These are phyloP conservation scores for Pseudorhombus dupliciocellatus DNA, from an alignment of 2,113 vertebrate genomes.

Conservation along the genomic window DNA sequence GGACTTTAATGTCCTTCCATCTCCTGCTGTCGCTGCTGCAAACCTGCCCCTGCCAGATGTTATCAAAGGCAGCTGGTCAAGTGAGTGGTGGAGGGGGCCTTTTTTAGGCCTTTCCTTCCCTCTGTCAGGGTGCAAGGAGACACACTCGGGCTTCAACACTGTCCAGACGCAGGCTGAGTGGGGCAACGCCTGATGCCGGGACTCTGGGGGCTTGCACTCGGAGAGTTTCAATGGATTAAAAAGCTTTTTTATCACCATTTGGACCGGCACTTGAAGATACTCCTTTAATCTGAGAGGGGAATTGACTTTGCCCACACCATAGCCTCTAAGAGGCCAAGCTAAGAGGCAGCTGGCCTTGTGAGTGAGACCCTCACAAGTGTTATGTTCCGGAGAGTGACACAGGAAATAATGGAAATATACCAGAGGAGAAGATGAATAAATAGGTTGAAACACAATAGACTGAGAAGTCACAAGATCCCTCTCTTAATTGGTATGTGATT, in stretches of 20 bases:
- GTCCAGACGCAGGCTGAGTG: conserved; percentile 79
- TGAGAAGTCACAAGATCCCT: conserved; percentile 36
- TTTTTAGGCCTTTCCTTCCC: conserved; percentile 68
- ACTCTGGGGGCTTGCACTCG: conserved; percentile 48
- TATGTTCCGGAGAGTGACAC: conserved; percentile 51
- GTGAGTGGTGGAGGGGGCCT: conserved; percentile 70
- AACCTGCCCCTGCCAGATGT: conserved; percentile 74
- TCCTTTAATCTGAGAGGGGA: conserved; percentile 75
- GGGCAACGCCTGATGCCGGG: conserved; percentile 63
- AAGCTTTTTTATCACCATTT: conserved; percentile 81
- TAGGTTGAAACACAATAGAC: conserved; percentile 8
- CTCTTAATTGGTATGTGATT: conserved; percentile 29
- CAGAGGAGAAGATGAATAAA: conserved; percentile 48
- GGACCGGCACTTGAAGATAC: conserved; percentile 76
- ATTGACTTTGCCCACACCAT: conserved; percentile 60
- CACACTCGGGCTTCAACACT: conserved; percentile 80
- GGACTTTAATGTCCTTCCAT: conserved; percentile 75
- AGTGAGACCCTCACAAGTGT: conserved; percentile 43
- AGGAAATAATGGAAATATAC: conserved; percentile 48
- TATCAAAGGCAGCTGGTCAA: conserved; percentile 79
- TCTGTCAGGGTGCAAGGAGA: conserved; percentile 70
- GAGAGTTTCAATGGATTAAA: conserved; percentile 79
- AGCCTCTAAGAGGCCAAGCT: conserved; percentile 49
- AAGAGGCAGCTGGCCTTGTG: conserved; percentile 44
- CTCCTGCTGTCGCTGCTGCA: conserved; percentile 65